Base-by-base conservation (phyloP, 2,797 vertebrate species). In the Pseudochaenichthys georgianus region DNA sequence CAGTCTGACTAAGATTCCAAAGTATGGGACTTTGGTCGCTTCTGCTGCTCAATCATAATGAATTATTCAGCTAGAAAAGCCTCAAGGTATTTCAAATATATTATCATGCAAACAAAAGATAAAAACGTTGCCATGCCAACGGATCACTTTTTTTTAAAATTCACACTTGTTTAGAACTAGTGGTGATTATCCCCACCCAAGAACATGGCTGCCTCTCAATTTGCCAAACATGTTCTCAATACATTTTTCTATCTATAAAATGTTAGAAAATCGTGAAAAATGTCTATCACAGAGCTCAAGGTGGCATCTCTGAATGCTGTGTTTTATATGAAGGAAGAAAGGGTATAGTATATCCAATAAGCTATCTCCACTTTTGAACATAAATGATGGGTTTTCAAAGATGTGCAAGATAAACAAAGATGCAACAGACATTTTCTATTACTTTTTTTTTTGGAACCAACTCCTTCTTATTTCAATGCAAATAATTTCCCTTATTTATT, bases 21-120 rank as follows among this genome's bases (percentile, higher is more conserved):
- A 67, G 59, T 59, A 21, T 3, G 0, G 28, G 51, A 58, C n/a
- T 70, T 51, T 9, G 17, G 3, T 23, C 31, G 42, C n/a, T 58
- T 63, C 65, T 48, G 43, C 57, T 50, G 28, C 58, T 72, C 46
- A 34, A n/a, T 11, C 23, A 53, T 46, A 64, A 38, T 38, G 42
- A 78, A 68, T 45, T 41, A 34, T 43, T 71, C 42, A 52, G 8
- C 21, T 45, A 8, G 28, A 74, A 73, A 64, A 38, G 11, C n/a
- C 70, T 16, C n/a, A n/a, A 43, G 23, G 46, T 10, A 47, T 67
- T 51, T 77, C 46, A 48, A 57, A 79, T 62, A 50, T 72, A 13
- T 62, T 13, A 58, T 13, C 38, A 50, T 0, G 3, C 31, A 9
- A 61, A 38, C 34, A n/a, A 43, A 11, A 31, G 9, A 65, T 2